Evolutionary conservation across 2,888 invertebrate genomes (phyloP), one percentile per base, ranked within the genome.

Genomic region (Ernsta delagoae): DNA sequence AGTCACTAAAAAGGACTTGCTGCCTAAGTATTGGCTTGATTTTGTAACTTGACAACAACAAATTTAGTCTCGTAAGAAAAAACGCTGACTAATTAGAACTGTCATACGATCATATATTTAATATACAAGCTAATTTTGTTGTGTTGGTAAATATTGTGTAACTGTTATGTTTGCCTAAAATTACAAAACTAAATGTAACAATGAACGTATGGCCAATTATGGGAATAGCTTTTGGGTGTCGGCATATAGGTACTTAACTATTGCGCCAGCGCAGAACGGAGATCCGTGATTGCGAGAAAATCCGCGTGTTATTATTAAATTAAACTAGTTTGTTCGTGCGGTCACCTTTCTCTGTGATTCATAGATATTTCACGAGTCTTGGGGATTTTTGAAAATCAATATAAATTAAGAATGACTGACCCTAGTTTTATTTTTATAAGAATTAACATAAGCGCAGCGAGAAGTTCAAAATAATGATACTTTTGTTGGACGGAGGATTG

Each of bases 221-320:
- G 7, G 56, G n/a, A 56, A 56, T 56, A 34, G n/a, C 34, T 56
- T 24, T 34, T 6, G n/a, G 31, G 34, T 56, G 31, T 48, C 48
- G 5, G 12, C 48, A 4, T 50, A 2, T 12, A 4, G 12, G 2
- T 56, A n/a, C 34, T 56, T 11, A n/a, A n/a, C n/a, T 9, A n/a
- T 34, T 56, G 34, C 56, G 56, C 34, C 34, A 34, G 34, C 8
- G 5, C 53, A 24, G 9, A 8, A 1, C 24, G 3, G 24, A 53
- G 53, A 53, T 53, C 53, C 53, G 53, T 53, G 53, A 53, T 53
- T 53, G 53, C 53, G 24, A 9, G 53, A 24, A 53, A 53, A 53
- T 53, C 53, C 24, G 53, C 53, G 8, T 53, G 24, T 53, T 50
- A 8, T 50, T 39, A 39, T 39, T 39, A 39, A 39, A 16, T 24